phyloP scores from a whole-genome alignment of 2,113 vertebrate genomes.

The Podarcis muralis region DNA sequence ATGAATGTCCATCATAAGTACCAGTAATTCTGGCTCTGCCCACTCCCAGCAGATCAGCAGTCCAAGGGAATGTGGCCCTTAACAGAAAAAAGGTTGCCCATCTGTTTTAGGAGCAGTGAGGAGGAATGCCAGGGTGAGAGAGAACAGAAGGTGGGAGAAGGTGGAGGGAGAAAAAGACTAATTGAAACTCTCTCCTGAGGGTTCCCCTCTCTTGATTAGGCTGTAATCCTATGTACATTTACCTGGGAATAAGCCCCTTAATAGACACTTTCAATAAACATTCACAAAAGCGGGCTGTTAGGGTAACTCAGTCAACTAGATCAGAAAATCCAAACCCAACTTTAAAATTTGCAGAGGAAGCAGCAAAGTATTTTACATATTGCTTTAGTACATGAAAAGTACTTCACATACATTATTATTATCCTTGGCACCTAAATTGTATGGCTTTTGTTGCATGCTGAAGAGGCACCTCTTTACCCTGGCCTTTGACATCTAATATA shows the following conservation, averaged over 20 bases:
- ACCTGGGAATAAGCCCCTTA: background rate
- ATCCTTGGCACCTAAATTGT: too few species aligned
- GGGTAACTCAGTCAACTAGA: background rate
- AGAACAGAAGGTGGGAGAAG: background rate
- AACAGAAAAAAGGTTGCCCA: too few species aligned
- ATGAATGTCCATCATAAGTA: too few species aligned
- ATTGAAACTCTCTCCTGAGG: background rate
- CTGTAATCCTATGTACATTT: background rate
- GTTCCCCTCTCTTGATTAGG: background rate
- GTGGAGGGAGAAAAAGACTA: background rate
- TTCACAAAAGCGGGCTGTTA: background rate
- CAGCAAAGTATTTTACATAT: too few species aligned
- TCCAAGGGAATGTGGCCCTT: too few species aligned
- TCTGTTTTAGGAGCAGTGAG: background rate
- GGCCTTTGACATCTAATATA: background rate
- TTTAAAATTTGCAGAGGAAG: too few species aligned
- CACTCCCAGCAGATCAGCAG: too few species aligned
- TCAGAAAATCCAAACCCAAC: background rate
- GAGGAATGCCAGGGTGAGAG: background rate
- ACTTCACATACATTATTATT: too few species aligned
- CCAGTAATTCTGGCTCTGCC: too few species aligned
- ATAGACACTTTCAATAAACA: background rate
- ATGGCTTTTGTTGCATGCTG: too few species aligned
- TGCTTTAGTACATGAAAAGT: too few species aligned
- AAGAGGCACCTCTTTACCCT: background rate